These are phyloP conservation scores for Phodopus roborovskii DNA, from an alignment of 2,113 vertebrate genomes.

Conservation along the genomic window DNA sequence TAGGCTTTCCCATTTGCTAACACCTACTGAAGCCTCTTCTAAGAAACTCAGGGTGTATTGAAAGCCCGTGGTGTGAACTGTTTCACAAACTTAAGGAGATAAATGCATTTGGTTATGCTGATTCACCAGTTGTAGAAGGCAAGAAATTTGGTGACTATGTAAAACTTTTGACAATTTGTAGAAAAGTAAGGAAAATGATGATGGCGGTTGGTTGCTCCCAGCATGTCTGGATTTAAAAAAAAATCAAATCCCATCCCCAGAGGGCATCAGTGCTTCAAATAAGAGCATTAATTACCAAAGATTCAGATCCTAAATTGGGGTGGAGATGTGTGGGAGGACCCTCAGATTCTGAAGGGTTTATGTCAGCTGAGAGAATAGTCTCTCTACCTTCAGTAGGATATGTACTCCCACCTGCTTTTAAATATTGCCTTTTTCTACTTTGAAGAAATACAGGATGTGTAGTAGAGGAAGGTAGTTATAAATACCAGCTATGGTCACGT, in stretches of 20 bases:
- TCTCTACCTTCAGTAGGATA: not conserved
- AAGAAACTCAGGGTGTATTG: not conserved
- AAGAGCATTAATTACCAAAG: not conserved
- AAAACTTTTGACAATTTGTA: not conserved
- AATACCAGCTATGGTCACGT: not conserved
- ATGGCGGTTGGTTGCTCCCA: not conserved
- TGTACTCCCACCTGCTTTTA: not conserved
- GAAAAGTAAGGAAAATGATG: not conserved
- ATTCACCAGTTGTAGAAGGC: not conserved
- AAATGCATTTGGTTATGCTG: not conserved
- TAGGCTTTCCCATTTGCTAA: not conserved
- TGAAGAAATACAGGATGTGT: not conserved
- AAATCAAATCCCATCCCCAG: not conserved
- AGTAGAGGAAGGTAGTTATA: not conserved
- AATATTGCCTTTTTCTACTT: not conserved
- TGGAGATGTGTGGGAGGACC: not conserved
- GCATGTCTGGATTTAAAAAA: not conserved
- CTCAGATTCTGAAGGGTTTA: not conserved
- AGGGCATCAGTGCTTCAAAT: not conserved
- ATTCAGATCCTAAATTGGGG: not conserved
- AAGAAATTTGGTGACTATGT: not conserved
- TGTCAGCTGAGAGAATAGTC: not conserved
- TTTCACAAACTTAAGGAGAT: not conserved
- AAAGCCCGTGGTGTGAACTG: not conserved
- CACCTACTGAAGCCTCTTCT: not conserved